Percentiles rank a stretch among this genome's conserved stretches.
Evolutionary conservation across 2,888 invertebrate species (phyloP).

Genomic region (Silvanus unidentatus): DNA sequence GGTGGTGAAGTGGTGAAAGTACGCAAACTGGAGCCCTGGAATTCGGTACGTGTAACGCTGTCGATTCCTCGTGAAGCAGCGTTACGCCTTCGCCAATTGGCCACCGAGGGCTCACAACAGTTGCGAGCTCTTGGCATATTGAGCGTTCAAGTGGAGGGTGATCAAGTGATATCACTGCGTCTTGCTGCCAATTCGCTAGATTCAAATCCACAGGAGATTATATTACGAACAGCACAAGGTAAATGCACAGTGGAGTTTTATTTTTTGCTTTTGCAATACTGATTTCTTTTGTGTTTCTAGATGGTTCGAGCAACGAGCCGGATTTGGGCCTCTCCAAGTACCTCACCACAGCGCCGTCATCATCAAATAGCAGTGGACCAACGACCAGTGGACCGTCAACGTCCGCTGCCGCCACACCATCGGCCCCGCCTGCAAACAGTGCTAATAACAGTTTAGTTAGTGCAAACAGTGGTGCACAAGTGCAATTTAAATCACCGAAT

Average conservation of each 20-base stretch:
- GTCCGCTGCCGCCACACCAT: constrained; percentile 24
- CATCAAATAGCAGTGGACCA: too few species aligned
- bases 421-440: too few species aligned
- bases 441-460: constrained; percentile 13
- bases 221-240: constrained; percentile 53
- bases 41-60: constrained; percentile 95
- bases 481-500: constrained; percentile 65
- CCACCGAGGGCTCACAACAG: constrained; percentile 83
- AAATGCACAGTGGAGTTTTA: too few species aligned
- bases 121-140: constrained; percentile 89
- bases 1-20: constrained; percentile 51
- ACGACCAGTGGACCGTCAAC: constrained; percentile 20
- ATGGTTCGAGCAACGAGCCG: constrained; percentile 22
- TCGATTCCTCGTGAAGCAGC: constrained; percentile 96
- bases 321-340: constrained; percentile 25
- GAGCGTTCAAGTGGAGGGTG: constrained; percentile 90
- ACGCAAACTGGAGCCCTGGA: constrained; percentile 93
- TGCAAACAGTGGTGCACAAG: constrained; percentile 33
- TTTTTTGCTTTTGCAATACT: background rate
- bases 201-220: constrained; percentile 66
- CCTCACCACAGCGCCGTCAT: constrained; percentile 14
- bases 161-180: constrained; percentile 69
- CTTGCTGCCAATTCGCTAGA: constrained; percentile 56
- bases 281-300: constrained; percentile 15
- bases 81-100: constrained; percentile 81